Conservation (phyloP, 2,797 vertebrate genomes). For the Ctenosaura bakeri region DNA sequence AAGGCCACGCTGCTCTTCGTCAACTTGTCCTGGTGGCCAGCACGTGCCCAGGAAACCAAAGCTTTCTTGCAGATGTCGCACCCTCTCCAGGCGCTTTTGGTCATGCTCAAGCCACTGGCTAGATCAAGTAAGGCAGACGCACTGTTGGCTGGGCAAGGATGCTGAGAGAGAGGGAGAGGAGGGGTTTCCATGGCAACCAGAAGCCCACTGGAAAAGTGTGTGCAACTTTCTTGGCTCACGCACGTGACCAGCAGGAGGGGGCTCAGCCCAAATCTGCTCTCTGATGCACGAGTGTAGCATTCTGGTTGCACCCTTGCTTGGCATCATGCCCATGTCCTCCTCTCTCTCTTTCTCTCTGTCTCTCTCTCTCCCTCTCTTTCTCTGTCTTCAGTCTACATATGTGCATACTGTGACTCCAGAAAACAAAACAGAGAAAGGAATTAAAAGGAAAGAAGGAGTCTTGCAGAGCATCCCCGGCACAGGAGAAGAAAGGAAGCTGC, state of each 20-base stretch:
- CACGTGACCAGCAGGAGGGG: background rate
- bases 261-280: background rate
- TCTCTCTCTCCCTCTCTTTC: background rate
- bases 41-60: background rate
- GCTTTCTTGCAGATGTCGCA: background rate
- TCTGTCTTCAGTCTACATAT: background rate
- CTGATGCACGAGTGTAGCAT: background rate
- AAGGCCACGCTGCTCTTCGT: too few relatives aligned
- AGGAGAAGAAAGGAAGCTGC: too few relatives aligned
- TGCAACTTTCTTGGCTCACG: background rate
- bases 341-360: background rate
- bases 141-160: background rate
- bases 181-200: constrained; percentile 61
- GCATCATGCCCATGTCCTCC: background rate
- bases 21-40: background rate
- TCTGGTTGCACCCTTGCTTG: background rate
- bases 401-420: background rate
- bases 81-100: background rate
- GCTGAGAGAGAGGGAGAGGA: constrained; percentile 28
- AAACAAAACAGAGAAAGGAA: background rate
- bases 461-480: too few relatives aligned
- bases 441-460: background rate
- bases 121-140: background rate
- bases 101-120: background rate
- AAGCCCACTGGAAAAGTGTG: background rate